Evolutionary conservation across 2,113 vertebrate species (phyloP).

Genomic region (Pterocles orientalis): DNA sequence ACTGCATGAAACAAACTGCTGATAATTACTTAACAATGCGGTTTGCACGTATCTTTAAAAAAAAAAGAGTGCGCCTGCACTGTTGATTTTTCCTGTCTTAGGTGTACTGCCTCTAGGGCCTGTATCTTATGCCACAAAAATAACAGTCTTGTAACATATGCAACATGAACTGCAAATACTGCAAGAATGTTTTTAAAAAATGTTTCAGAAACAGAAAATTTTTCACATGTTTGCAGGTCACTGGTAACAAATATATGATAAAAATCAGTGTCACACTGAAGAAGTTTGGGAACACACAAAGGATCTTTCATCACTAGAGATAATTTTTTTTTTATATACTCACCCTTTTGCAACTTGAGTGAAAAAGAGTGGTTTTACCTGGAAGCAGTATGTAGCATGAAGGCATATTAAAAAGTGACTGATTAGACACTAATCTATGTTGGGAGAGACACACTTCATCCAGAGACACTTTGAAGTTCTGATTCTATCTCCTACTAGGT

Average conservation of each 20-base stretch:
- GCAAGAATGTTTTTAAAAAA: neutral
- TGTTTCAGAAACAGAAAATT: neutral
- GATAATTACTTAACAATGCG: neutral
- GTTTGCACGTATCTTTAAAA: neutral
- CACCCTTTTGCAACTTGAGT: neutral
- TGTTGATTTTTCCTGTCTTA: neutral
- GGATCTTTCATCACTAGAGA: neutral
- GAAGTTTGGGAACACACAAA: neutral
- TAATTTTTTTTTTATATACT: neutral
- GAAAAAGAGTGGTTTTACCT: neutral
- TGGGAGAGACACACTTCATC: neutral
- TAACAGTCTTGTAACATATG: neutral
- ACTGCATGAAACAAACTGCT: neutral
- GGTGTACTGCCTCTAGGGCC: neutral
- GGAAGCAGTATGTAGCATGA: neutral
- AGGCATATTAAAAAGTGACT: neutral
- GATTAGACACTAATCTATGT: neutral
- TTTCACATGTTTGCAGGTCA: neutral
- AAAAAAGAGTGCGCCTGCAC: neutral
- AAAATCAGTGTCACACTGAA: neutral
- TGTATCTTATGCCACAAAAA: neutral
- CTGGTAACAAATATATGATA: neutral
- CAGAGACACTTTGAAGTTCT: neutral
- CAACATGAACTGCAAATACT: neutral
- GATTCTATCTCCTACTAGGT: neutral